Base-by-base conservation (phyloP, 2,888 invertebrate genomes). In the Drosophila fungiperda region DNA sequence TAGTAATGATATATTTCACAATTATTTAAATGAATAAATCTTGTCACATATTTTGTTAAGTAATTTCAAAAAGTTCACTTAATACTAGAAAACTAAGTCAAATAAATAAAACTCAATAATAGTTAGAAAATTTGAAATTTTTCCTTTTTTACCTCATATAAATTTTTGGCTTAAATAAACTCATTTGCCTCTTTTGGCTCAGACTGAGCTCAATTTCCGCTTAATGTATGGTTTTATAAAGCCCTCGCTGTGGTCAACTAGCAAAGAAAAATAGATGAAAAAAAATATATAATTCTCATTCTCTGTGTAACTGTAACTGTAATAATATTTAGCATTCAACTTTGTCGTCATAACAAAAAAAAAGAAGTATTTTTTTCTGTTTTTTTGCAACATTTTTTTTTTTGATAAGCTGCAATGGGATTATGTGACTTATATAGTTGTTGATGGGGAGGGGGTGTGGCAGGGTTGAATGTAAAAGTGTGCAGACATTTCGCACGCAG, bases 381-480 rank as follows among this genome's bases (percentile, higher is more conserved):
- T 15, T 45, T 64, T 68, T 68, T 68, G 54, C 9, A 49, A 62
- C 60, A 58, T 73, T 68, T 69, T 69, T n/a, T 71, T 68, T 38
- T 80, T 67, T 66, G 79, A 76, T 79, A 87, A 84, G 70, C 73
- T 68, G 42, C 54, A 58, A 50, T 50, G 65, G 88, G 88, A 87
- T 83, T 83, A 84, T 57, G 50, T 26, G 71, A 50, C 48, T 62
- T 53, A 35, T 12, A 29, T 20, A 26, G 20, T 23, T 3, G 33
- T 32, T 17, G 6, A 17, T 15, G 40, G 7, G 32, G 20, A 36
- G 40, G 45, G 3, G 45, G 12, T 26, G 1, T 32, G 29, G 8
- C 9, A 38, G 15, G 5, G 7, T 8, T 3, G 26, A 4, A 7
- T 23, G n/a, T 7, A 8, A 20, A 7, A 8, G 11, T 9, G 20